Evolutionary conservation across 2,888 invertebrate species (phyloP), one percentile per base, ranked within the genome.

Genomic region (Caenorhabditis angaria): DNA sequence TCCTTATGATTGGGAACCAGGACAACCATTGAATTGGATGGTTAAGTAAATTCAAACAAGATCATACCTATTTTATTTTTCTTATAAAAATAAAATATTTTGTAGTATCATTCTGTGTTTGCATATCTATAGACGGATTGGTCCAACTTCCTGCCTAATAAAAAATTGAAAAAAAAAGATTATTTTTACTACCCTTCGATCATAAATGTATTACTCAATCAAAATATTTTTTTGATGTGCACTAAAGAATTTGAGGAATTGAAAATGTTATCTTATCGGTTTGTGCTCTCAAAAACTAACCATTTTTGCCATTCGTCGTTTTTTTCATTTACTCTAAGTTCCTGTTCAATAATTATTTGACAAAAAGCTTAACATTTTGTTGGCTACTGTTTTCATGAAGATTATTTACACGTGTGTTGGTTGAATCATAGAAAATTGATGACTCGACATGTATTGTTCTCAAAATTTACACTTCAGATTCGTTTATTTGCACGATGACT

Each of bases 1-100:
- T 60, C 81, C 81, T 32, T 81, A 81, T 53, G 81, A 78, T 50
- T 78, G 81, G 81, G 77, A 77, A 53, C 66, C 70, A 10, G 70
- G 73, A 58, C 59, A 60, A 59, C 73, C 73, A 51, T 47, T 73
- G 28, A 60, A 66, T 54, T 73, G 68, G 59, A 72, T 72, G 71
- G 78, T 73, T 47, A 68, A 73, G 41, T 69, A 69, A 62, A 25
- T 55, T 20, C n/a, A n/a, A n/a, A n/a, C n/a, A n/a, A n/a, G n/a
- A n/a, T n/a, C n/a, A n/a, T n/a, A n/a, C n/a, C n/a, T n/a, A n/a
- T n/a, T n/a, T n/a, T n/a, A n/a, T n/a, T n/a, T n/a, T n/a, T n/a
- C n/a, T n/a, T n/a, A n/a, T n/a, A n/a, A n/a, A n/a, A n/a, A n/a
- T n/a, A n/a, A n/a, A n/a, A n/a, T n/a, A n/a, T n/a, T n/a, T n/a